Evolutionary conservation across 2,797 vertebrate species (phyloP).

Genomic region (Perdix hodgsoniae): DNA sequence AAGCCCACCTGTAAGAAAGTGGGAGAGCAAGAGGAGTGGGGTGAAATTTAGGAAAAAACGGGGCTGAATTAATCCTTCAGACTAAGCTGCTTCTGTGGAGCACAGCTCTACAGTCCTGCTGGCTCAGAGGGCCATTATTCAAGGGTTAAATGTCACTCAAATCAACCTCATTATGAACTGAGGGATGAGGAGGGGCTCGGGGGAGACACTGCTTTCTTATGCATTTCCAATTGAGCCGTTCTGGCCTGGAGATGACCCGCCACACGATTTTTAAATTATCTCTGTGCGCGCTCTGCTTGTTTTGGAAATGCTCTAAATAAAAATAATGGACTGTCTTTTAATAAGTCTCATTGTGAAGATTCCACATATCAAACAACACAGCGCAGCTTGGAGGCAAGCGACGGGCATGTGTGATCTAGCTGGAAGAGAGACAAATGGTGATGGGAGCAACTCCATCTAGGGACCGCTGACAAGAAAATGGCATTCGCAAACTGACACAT

Average conservation of each 20-base stretch:
- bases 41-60: slow-evolving; percentile 64
- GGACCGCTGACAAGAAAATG: slow-evolving; percentile 85
- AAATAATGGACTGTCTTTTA: slow-evolving; percentile 88
- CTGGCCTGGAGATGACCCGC: slow-evolving; percentile 83
- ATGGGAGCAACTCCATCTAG: slow-evolving; percentile 84
- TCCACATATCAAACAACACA: slow-evolving; percentile 81
- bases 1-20: slow-evolving; percentile 79
- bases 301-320: slow-evolving; percentile 87
- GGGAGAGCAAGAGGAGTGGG: not conserved
- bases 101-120: slow-evolving; percentile 34
- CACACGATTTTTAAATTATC: slow-evolving; percentile 81
- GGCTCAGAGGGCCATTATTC: slow-evolving; percentile 73
- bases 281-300: slow-evolving; percentile 80
- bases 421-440: slow-evolving; percentile 86
- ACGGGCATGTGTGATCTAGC: slow-evolving; percentile 84
- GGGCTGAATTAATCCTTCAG: slow-evolving; percentile 70
- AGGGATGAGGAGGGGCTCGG: slow-evolving; percentile 59
- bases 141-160: slow-evolving; percentile 83
- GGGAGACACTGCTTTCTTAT: slow-evolving; percentile 74
- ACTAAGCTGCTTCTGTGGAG: slow-evolving; percentile 29
- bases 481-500: slow-evolving; percentile 83
- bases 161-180: slow-evolving; percentile 76
- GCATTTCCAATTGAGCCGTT: slow-evolving; percentile 79
- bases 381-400: slow-evolving; percentile 83
- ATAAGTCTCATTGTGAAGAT: slow-evolving; percentile 87